These are phyloP conservation scores for Channa striata DNA, from an alignment of 2,797 vertebrate species.

Conservation along the genomic window DNA sequence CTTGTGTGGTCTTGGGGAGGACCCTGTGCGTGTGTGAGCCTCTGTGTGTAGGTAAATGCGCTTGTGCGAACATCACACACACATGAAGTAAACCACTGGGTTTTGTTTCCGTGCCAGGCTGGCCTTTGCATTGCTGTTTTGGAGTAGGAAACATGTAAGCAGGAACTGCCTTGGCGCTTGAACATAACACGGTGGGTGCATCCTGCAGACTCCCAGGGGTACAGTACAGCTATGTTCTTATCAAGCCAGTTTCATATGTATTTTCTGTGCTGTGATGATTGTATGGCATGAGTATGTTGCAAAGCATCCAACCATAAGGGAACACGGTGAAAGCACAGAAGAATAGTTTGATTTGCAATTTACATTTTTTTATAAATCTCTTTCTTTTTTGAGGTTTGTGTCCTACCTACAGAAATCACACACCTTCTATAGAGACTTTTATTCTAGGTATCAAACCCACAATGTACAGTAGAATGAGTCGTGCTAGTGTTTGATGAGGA, in stretches of 20 bases:
- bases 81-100: slow-evolving; percentile 47
- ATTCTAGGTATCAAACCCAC: slow-evolving; percentile 30
- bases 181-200: slow-evolving; percentile 50
- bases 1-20: slow-evolving; percentile 71
- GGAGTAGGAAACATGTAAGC: slow-evolving; percentile 46
- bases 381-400: slow-evolving; percentile 53
- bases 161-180: slow-evolving; percentile 35
- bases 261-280: slow-evolving; percentile 18
- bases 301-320: slow-evolving; percentile 57
- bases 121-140: slow-evolving; percentile 40
- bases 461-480: slow-evolving; percentile 24
- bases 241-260: slow-evolving; percentile 62
- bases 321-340: slow-evolving; percentile 39
- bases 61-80: neutral
- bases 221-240: slow-evolving; percentile 55
- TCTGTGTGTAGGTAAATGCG: slow-evolving; percentile 35
- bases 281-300: slow-evolving; percentile 41
- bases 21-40: slow-evolving; percentile 48
- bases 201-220: slow-evolving; percentile 62
- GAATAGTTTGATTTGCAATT: slow-evolving; percentile 58
- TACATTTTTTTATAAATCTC: slow-evolving; percentile 27
- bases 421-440: slow-evolving; percentile 45
- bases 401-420: slow-evolving; percentile 42
- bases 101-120: slow-evolving; percentile 46
- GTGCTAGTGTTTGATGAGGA: slow-evolving; percentile 25